A percentile compares a stretch with the other conserved stretches of the same genome.
Conservation (phyloP, 2,113 vertebrate genomes). For the Chunga burmeisteri region DNA sequence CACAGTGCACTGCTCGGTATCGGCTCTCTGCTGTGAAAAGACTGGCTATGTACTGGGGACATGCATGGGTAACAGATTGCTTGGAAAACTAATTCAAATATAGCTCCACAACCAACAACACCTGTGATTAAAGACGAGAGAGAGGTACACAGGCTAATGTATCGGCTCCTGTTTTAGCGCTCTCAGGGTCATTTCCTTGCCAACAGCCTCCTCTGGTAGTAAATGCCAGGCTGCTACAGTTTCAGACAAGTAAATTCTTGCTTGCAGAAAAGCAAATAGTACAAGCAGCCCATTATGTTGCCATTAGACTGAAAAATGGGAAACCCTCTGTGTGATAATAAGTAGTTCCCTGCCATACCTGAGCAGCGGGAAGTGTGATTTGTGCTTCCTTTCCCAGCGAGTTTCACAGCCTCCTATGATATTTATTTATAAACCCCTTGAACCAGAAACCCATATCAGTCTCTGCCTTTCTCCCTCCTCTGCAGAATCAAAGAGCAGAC, state of each 20-base stretch:
- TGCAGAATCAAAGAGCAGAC: not conserved
- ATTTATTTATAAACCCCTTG: not conserved
- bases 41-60: not conserved
- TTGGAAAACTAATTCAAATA: not conserved
- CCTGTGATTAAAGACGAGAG: not conserved
- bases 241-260: not conserved
- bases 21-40: not conserved
- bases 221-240: not conserved
- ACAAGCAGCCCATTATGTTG: conserved; percentile 31
- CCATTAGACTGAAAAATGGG: conserved; percentile 20
- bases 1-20: not conserved
- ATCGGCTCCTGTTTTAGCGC: not conserved
- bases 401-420: not conserved
- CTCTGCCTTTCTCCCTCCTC: not conserved
- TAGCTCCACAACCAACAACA: not conserved
- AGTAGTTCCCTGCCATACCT: conserved; percentile 3
- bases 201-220: not conserved
- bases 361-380: not conserved
- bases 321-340: not conserved
- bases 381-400: not conserved
- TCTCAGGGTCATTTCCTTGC: not conserved
- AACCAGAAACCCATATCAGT: not conserved
- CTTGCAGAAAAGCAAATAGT: conserved; percentile 2
- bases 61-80: not conserved
- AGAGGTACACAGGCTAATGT: not conserved